A percentile compares a stretch with the other conserved stretches of the same genome.
phyloP scores from a whole-genome alignment of 2,888 invertebrate species.

The Slavum lentiscoides region DNA sequence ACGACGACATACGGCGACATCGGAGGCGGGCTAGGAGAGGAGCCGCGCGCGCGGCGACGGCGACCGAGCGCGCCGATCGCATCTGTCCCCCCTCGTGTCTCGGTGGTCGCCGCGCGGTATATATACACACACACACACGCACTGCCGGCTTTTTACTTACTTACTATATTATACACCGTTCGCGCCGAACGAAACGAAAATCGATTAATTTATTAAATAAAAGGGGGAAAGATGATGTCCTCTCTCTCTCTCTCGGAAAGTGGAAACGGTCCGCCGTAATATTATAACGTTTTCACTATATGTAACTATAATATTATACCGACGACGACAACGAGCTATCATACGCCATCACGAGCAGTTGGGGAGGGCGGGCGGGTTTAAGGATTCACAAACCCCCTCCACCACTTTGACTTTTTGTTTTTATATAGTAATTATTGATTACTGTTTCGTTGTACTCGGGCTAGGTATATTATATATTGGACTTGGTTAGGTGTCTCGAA shows the following conservation, averaged over 20 bases:
- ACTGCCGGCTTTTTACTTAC: conserved; percentile 13
- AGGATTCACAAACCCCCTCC: no score
- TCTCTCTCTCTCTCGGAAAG: background rate
- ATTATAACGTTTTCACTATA: conserved; percentile 19
- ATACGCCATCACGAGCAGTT: no score
- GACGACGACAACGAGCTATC: background rate
- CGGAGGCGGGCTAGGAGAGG: background rate
- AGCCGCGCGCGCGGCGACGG: background rate
- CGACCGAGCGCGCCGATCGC: conserved; percentile 29
- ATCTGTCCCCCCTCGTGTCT: conserved; percentile 36
- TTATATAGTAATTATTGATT: no score
- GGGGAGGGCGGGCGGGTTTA: no score
- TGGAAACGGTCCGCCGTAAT: conserved; percentile 10
- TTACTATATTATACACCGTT: conserved; percentile 16
- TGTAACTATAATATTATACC: background rate
- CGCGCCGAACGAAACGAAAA: conserved; percentile 32
- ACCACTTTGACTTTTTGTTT: no score
- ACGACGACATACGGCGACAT: conserved; percentile 23
- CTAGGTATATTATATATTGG: no score
- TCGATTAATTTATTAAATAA: conserved; percentile 45
- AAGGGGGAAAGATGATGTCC: conserved; percentile 12
- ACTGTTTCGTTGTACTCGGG: no score
- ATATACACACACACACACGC: background rate
- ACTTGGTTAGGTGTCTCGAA: no score
- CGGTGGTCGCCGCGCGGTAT: background rate